Conservation (phyloP, 2,888 invertebrate species). For the Adelphocoris suturalis region DNA sequence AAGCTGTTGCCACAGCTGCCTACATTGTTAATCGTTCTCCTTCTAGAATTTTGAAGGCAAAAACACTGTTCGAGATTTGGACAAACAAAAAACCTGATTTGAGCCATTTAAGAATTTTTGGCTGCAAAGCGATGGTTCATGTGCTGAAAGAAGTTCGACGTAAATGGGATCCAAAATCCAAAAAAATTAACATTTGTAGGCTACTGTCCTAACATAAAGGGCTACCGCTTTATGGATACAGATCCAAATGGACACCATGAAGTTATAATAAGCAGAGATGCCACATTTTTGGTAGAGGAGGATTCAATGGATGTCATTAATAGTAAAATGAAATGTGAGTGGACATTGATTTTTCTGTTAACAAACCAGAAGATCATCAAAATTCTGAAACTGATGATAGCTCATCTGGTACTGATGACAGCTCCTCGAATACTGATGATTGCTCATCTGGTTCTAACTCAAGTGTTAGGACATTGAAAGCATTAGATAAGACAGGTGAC, state of each 20-base stretch:
- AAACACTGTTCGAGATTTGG: constrained; percentile 65
- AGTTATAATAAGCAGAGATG: constrained; percentile 23
- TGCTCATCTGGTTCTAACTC: too few species aligned
- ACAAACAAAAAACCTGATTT: constrained; percentile 52
- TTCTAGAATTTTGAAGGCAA: not conserved
- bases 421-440: too few species aligned
- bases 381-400: not conserved
- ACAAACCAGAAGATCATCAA: not conserved
- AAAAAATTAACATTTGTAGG: constrained; percentile 59
- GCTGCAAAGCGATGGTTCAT: constrained; percentile 34
- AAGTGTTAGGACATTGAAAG: too few species aligned
- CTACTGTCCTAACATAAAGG: constrained; percentile 9
- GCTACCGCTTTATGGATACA: constrained; percentile 30
- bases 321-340: too few species aligned
- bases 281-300: constrained; percentile 13
- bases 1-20: constrained; percentile 59
- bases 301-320: not conserved
- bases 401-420: not conserved
- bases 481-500: too few species aligned
- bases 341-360: too few species aligned
- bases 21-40: constrained; percentile 59
- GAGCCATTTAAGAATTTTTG: constrained; percentile 38
- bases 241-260: not conserved
- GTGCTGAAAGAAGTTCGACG: constrained; percentile 47
- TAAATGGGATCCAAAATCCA: constrained; percentile 65